Base-by-base conservation (phyloP, 2,888 invertebrate species). In the Neoscelio sp. region DNA sequence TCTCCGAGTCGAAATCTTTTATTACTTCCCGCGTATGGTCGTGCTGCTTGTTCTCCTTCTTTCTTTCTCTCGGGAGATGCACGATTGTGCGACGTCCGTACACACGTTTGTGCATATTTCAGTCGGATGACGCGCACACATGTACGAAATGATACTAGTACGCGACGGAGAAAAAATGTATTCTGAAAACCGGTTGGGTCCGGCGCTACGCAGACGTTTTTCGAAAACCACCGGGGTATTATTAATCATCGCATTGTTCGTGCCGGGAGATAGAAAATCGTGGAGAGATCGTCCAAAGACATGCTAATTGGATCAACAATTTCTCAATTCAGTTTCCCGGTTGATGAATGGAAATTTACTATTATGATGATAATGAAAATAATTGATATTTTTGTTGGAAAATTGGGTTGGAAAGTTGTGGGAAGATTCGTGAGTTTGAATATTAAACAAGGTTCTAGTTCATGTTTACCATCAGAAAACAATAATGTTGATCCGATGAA, bases 1-100 rank as follows among this genome's bases (percentile, higher is more conserved):
- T 78, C 79, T 78, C 68, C 33, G 20, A 68, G 73, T 78, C 67
- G 54, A 68, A 56, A 80, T 70, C 78, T 82, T 78, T 68, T 78
- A 80, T 80, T 80, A 52, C 76, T 74, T 71, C 68, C 68, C 67
- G 65, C 60, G 52, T 71, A 52, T 58, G 60, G 60, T 62, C 44
- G 38, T 70, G 58, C 50, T 50, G 48, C 20, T 6, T 50, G 28
- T 40, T 40, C 50, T 26, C 20, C 35, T 40, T 50, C 40, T 23
- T 42, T 42, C 18, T 28, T 15, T 28, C 8, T 10, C 23, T 10
- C 15, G 17, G 5, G 35, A 35, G 48, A 46, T 35, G 46, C 35
- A 15, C 35, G 23, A n/a, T 20, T 38, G 3, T 12, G 13, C 7
- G 13, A 12, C 42, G 28, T 68, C 28, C 23, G 18, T 28, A 42